phyloP scores from a whole-genome alignment of 2,888 invertebrate species.

The Apantesis nais region DNA sequence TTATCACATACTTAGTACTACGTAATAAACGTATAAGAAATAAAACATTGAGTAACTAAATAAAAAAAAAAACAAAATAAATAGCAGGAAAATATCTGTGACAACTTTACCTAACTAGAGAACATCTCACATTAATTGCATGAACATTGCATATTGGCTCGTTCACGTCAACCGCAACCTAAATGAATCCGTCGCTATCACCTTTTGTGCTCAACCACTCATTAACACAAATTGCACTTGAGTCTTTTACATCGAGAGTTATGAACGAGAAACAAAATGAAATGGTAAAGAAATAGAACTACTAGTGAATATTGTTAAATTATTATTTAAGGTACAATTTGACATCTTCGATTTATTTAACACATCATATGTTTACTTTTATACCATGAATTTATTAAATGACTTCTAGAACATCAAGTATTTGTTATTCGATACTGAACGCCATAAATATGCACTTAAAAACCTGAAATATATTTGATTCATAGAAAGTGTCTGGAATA shows the following conservation, averaged over 20 bases:
- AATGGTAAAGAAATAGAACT: conserved; percentile 23
- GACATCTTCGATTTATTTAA: background rate
- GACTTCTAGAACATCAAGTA: too few species aligned
- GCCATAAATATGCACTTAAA: too few species aligned
- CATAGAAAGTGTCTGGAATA: too few species aligned
- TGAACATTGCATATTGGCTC: conserved; percentile 32
- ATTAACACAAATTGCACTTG: conserved; percentile 28
- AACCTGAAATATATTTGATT: too few species aligned
- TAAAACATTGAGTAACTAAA: too few species aligned
- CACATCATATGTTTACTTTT: background rate
- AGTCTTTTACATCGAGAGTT: conserved; percentile 37
- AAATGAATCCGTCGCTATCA: conserved; percentile 66
- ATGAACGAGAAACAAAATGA: conserved; percentile 17
- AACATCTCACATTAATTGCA: conserved; percentile 39
- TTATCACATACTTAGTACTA: too few species aligned
- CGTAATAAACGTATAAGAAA: conserved; percentile 20
- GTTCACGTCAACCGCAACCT: conserved; percentile 54
- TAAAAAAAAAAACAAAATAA: background rate
- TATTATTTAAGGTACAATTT: background rate
- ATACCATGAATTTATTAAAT: too few species aligned
- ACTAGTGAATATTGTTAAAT: background rate
- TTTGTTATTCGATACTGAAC: too few species aligned
- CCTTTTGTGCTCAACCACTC: conserved; percentile 64
- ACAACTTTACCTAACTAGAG: conserved; percentile 7
- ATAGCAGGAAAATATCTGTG: background rate